Evolutionary conservation across 2,797 vertebrate genomes (phyloP), one percentile per base, ranked within the genome.

Genomic region (Leptatherina wallacei): DNA sequence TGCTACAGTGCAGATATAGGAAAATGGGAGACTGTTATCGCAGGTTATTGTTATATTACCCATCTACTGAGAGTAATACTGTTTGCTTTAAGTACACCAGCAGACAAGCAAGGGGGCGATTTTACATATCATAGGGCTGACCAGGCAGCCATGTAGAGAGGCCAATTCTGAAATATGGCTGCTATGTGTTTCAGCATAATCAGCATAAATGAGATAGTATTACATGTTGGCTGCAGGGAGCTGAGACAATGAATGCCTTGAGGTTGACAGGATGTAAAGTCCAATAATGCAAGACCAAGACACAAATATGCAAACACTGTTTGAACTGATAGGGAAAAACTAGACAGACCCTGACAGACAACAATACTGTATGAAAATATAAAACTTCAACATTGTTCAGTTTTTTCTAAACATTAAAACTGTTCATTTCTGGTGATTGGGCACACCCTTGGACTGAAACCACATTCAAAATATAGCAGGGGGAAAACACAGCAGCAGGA

Each of bases 21-120:
- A 27, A 67, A 69, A 66, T 0, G 5, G 29, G 0, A 47, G 16
- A 13, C 10, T 63, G 33, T 60, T 73, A 61, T 63, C 16, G 65
- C 32, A 27, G 1, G 55, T 69, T 36, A 78, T 49, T 72, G 49
- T 61, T 74, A n/a, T 71, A 63, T 52, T 27, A 44, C 36, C 13
- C 11, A 58, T 61, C 6, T 64, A 42, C 64, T 42, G 44, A 32
- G 12, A 16, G 24, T 8, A 69, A 29, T 57, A 47, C 35, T 51
- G 20, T 77, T 61, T 79, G 4, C 20, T 51, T n/a, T 51, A 38
- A 35, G 57, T 44, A 7, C 56, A 58, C 0, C 30, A 62, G 42
- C 29, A 52, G 49, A 32, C 4, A 6, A 67, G 18, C 11, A 24
- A 33, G 9, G 22, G 0, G 9, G 36, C 27, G 18, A 49, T 65